Evolutionary conservation across 2,113 vertebrate genomes (phyloP), one percentile per base, ranked within the genome.

Genomic region (Chrysochloris asiatica): DNA sequence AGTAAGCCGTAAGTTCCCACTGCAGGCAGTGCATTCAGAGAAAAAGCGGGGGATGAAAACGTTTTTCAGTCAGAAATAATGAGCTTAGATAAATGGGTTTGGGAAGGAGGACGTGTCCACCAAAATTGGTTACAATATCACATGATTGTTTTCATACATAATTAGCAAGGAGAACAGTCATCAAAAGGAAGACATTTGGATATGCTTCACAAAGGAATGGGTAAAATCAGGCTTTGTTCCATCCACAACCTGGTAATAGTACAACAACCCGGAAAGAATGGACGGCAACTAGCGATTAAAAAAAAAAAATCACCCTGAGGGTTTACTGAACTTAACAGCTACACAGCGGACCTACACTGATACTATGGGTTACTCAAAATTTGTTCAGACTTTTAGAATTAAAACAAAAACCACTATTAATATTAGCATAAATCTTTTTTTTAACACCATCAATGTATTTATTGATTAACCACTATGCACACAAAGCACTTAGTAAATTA

Each of bases 11-110:
- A 95, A 95, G 93, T 92, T 73, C 85, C 80, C 36, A 28, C 72
- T 73, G 92, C 72, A 85, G 91, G 81, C 88, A 56, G 88, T 83
- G 88, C 84, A 86, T 65, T 85, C 52, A 95, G 93, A 82, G 17
- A 69, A 63, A 21, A 65, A n/a, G 28, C 13, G 21, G 17, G 61
- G 6, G 36, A 67, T n/a, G 14, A 36, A 95, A 91, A 94, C 90
- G 77, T 59, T 69, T 92, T 93, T 71, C 28, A 30, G 56, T 86
- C 21, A 63, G 67, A 84, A 94, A 86, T 82, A 88, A 89, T 22
- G 36, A 52, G 47, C 69, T 72, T 43, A 28, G 24, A 86, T 80
- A 87, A 92, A 81, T 43, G 79, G 73, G 63, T 80, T 79, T 59
- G 41, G 61, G 76, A 82, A 89, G 63, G 61, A 82, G 52, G 69